Base-by-base conservation (phyloP, 2,797 vertebrate genomes). In the Pseudotriccus pelzelni region DNA sequence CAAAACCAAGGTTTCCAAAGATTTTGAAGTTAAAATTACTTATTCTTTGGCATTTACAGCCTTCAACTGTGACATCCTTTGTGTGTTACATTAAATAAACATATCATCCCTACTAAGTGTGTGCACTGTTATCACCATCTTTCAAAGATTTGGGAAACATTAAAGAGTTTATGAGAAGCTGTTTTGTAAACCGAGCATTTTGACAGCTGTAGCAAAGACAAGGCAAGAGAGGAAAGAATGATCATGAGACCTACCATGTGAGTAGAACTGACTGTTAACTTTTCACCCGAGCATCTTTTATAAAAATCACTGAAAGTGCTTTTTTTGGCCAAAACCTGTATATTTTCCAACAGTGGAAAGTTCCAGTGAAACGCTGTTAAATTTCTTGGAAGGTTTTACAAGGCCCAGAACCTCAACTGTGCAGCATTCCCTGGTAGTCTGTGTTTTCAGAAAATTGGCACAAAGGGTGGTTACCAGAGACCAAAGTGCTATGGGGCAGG, bases 111-210 rank as follows among this genome's bases (percentile, higher is more conserved):
- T 73, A 46, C 10, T 39, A 69, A 68, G 9, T 17, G 20, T 55
- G 24, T 73, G 27, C 30, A 4, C 7, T 43, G 4, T 50, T 43
- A n/a, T 82, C 17, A 3, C 17, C 20, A 53, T 37, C 0, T 0
- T 55, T 88, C 27, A 58, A 32, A 60, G 69, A 34, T 56, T 37
- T 74, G 28, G n/a, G 43, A 53, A 76, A 59, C 27, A 47, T n/a
- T 47, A 3, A 69, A 46, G 5, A 10, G 37, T 64, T 70, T 47
- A 37, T 39, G 55, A 87, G 74, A 82, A 68, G 22, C 55, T 73
- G 32, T 68, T 76, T 47, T 72, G 56, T 70, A 84, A 84, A 64
- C 56, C 15, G 56, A 52, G 17, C 30, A 16, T 64, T 75, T 80
- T 81, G 55, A 46, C 21, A 87, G n/a, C 36, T 60, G 34, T 67